A percentile compares a stretch with the other conserved stretches of the same genome.
Conservation (phyloP, 2,888 invertebrate species). For the Autographa pulchrina region DNA sequence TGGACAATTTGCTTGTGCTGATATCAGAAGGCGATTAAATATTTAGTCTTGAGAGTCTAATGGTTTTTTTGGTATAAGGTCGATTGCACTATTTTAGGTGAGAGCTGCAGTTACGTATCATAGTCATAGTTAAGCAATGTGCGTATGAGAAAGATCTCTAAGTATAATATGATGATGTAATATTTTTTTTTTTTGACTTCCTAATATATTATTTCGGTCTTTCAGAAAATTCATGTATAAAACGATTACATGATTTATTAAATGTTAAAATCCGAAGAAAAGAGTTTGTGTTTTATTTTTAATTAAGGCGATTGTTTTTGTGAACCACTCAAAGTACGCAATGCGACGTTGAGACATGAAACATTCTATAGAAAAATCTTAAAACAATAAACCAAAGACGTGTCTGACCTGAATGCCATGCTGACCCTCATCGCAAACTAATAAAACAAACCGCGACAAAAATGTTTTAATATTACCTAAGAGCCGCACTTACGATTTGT, state of each 20-base stretch:
- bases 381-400: slow-evolving; percentile 7
- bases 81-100: background rate
- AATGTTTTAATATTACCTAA: slow-evolving; percentile 37
- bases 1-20: slow-evolving; percentile 22
- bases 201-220: background rate
- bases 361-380: background rate
- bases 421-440: background rate
- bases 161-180: background rate
- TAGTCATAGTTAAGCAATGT: background rate
- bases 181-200: background rate
- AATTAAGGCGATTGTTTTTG: background rate
- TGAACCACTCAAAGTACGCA: background rate
- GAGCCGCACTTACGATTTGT: slow-evolving; percentile 57
- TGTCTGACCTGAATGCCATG: slow-evolving; percentile 3
- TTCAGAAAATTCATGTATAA: background rate
- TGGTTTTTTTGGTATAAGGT: background rate
- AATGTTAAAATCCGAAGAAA: background rate
- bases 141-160: background rate
- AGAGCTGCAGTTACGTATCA: background rate
- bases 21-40: slow-evolving; percentile 22
- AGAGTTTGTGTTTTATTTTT: background rate
- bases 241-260: background rate
- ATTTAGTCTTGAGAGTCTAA: slow-evolving; percentile 11
- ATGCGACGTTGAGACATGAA: background rate
- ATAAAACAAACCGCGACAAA: slow-evolving; percentile 31